These are phyloP conservation scores for Hapalemur alaotrensis DNA, from an alignment of 2,797 vertebrate genomes.

Conservation along the genomic window DNA sequence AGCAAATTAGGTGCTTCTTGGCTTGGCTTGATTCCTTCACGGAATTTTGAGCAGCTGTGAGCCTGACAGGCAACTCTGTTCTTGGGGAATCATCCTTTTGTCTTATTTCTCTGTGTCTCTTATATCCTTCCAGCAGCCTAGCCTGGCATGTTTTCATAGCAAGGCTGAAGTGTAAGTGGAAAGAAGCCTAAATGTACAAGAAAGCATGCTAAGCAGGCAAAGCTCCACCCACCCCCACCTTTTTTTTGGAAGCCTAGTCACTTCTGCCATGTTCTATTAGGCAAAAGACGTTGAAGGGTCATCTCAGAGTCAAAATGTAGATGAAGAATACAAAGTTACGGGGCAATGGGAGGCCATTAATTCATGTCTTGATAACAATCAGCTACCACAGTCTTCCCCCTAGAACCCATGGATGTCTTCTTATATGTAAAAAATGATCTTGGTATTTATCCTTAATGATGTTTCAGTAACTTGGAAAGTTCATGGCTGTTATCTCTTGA, in stretches of 20 bases:
- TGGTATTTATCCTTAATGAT: not conserved
- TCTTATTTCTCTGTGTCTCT: not conserved
- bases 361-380: not conserved
- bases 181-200: not conserved
- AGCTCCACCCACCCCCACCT: not conserved
- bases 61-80: not conserved
- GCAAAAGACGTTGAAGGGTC: not conserved
- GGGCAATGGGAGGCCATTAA: not conserved
- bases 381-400: not conserved
- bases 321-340: not conserved
- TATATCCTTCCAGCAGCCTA: not conserved
- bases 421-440: not conserved
- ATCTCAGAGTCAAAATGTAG: not conserved
- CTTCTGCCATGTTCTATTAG: not conserved
- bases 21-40: not conserved
- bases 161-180: not conserved
- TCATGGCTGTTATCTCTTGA: not conserved
- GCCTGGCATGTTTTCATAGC: not conserved
- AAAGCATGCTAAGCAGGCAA: not conserved
- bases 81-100: not conserved
- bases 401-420: not conserved
- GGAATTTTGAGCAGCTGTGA: not conserved
- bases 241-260: not conserved
- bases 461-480: not conserved
- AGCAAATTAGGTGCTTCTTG: not conserved